phyloP scores from a whole-genome alignment of 2,888 invertebrate genomes.

The Tridacna gigas region DNA sequence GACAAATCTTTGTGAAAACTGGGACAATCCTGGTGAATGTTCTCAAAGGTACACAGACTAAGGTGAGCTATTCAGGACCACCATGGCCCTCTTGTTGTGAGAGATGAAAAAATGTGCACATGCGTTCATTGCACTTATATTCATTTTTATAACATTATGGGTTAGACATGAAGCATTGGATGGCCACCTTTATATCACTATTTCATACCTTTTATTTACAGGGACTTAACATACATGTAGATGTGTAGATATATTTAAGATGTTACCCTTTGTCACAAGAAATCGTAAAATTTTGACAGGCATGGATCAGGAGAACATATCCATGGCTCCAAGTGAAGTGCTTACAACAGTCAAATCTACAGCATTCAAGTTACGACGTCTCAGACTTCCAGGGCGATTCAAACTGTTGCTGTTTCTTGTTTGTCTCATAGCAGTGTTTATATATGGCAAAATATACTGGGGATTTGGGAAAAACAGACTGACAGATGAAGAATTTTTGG shows the following conservation, averaged over 20 bases:
- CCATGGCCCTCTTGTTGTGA: too few species aligned
- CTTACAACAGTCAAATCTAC: conserved; percentile 44
- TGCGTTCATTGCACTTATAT: too few species aligned
- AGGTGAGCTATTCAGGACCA: too few species aligned
- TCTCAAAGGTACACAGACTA: too few species aligned
- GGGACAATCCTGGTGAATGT: too few species aligned
- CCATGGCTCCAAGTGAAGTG: conserved; percentile 23
- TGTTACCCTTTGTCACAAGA: conserved; percentile 56
- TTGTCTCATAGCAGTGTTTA: conserved; percentile 48
- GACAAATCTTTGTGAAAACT: too few species aligned
- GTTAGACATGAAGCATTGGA: too few species aligned
- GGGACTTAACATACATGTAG: too few species aligned
- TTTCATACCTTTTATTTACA: too few species aligned
- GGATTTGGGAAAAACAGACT: conserved; percentile 69
- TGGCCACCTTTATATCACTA: too few species aligned
- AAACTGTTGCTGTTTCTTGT: conserved; percentile 1
- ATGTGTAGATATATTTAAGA: conserved; percentile 16
- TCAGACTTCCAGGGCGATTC: conserved; percentile 20
- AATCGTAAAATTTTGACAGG: conserved; percentile 34
- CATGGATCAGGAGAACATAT: not conserved
- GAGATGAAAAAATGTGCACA: too few species aligned
- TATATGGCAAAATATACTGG: conserved; percentile 63
- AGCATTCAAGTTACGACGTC: conserved; percentile 38
- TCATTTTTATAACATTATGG: too few species aligned
- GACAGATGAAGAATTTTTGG: conserved; percentile 76